Percentiles rank a stretch among this genome's conserved stretches.
Evolutionary conservation across 1,140 invertebrate species (phyloP).

Genomic region (Megalopta genalis): DNA sequence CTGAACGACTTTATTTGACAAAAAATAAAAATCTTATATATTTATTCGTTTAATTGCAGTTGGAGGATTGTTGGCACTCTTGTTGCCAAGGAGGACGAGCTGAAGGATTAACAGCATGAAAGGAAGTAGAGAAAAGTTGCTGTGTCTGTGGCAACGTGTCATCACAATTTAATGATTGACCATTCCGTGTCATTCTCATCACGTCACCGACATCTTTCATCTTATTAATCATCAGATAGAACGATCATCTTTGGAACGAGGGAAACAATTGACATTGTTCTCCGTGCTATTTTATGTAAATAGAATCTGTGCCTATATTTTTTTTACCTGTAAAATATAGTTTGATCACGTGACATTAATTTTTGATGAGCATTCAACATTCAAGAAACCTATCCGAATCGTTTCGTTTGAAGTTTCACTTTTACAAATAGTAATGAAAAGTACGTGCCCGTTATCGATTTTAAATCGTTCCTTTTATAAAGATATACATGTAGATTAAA

Average conservation of each 20-base stretch:
- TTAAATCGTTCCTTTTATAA: too few relatives aligned
- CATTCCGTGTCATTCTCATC: neutral
- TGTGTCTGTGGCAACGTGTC: constrained; percentile 24
- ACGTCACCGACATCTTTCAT: neutral
- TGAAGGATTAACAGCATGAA: constrained; percentile 3
- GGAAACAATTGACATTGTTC: neutral
- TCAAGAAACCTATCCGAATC: neutral
- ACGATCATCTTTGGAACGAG: neutral
- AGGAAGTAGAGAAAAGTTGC: neutral
- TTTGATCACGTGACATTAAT: neutral
- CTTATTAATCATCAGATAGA: neutral
- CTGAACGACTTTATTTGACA: too few relatives aligned
- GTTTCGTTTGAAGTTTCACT: neutral
- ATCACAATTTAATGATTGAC: neutral
- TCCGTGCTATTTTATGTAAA: neutral
- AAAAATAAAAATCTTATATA: too few relatives aligned
- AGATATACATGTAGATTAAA: neutral
- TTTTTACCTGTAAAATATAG: neutral
- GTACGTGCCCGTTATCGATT: too few relatives aligned
- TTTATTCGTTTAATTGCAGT: constrained; percentile 43
- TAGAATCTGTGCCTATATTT: neutral
- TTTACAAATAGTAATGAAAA: neutral
- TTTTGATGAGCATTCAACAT: neutral
- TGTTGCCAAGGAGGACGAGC: constrained; percentile 47
- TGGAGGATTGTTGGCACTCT: constrained; percentile 37